Evolutionary conservation across 2,888 invertebrate species (phyloP), one percentile per base, ranked within the genome.

Genomic region (Drosophila differens): DNA sequence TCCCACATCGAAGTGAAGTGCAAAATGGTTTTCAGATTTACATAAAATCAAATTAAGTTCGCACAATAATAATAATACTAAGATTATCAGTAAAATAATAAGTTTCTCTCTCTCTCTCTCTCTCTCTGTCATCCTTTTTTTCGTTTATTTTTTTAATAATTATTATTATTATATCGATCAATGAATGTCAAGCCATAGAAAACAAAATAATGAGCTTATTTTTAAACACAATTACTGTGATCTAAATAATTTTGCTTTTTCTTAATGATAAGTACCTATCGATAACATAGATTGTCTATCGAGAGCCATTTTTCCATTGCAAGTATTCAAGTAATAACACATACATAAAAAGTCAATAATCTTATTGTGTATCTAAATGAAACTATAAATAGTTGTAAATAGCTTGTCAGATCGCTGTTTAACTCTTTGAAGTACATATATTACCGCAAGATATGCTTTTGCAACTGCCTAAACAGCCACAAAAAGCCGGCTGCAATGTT

Each of bases 401-500:
- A 51, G 10, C 19, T 30, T 5, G 28, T 51, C 51, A 19, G 51
- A 16, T 49, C 28, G 1, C 5, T 4, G 16, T 10, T 19, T 1
- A 49, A 19, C 28, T 19, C 19, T 10, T 51, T 51, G 51, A 19
- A 19, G 16, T 30, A 19, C 5, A 19, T 28, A 12, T 41, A 3
- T 19, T 5, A 49, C 19, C 33, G 7, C 4, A 32, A 25, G 32
- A 39, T 5, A 12, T 30, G 28, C 22, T 47, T 58, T 47, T 12
- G 9, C 10, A 30, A 16, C n/a, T 22, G 37, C 22, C 30, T 39
- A 68, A 67, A 32, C 44, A 52, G 19, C n/a, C 41, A 28, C 10
- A 28, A 12, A 22, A 12, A 22, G 66, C 53, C 57, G 30, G 54
- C 58, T 74, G 63, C 33, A 53, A 41, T 22, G 6, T 6, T 14